phyloP scores from a whole-genome alignment of 2,888 invertebrate genomes.

The Sminthurinus aureus region DNA sequence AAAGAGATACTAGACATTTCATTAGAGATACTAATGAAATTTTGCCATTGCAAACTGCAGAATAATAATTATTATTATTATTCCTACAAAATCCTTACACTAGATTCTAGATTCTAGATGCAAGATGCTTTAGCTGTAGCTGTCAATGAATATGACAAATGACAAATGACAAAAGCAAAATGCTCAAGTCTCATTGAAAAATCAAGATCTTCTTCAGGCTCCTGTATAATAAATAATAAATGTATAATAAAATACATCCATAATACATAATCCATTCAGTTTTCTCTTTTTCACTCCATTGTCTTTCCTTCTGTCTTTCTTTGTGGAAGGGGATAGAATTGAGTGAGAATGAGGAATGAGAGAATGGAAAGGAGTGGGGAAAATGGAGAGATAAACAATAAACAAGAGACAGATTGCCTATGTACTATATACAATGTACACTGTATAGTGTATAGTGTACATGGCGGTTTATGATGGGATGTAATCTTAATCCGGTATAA shows the following conservation, averaged over 20 bases:
- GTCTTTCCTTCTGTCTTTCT: not conserved
- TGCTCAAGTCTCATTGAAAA: not conserved
- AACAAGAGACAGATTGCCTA: not conserved
- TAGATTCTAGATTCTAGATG: too few relatives aligned
- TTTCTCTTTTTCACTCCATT: not conserved
- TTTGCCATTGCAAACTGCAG: too few relatives aligned
- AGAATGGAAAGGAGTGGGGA: not conserved
- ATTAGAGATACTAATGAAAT: too few relatives aligned
- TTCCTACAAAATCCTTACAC: too few relatives aligned
- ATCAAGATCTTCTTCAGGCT: not conserved
- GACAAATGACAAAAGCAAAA: not conserved
- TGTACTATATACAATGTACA: not conserved
- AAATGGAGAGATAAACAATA: not conserved
- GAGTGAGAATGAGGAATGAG: not conserved
- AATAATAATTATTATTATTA: too few relatives aligned
- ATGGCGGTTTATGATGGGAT: constrained; percentile 6
- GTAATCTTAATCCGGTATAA: constrained; percentile 42
- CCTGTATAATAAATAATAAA: not conserved
- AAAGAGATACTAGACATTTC: too few relatives aligned
- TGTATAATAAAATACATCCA: not conserved
- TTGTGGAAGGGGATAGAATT: not conserved
- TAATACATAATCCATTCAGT: not conserved
- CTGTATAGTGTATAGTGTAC: not conserved
- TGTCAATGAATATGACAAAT: not conserved
- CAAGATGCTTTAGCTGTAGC: not conserved